Base-by-base conservation (phyloP, 2,888 invertebrate species). In the Rosalia funebris region DNA sequence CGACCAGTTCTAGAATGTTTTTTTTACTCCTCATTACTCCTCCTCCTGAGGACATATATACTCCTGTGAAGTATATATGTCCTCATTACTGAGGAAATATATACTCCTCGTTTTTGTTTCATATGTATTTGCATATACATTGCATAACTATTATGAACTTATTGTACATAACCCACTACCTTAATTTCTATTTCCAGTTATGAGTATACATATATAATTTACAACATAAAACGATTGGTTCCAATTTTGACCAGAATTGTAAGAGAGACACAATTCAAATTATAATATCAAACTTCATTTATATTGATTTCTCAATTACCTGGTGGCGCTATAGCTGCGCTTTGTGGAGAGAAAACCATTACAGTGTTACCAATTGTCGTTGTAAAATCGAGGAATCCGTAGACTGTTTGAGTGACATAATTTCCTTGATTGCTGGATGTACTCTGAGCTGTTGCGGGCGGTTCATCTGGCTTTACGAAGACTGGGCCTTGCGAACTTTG, bases 341-440 rank as follows among this genome's bases (percentile, higher is more conserved):
- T 94, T 73, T 94, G 91, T 0, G 96, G 96, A 0, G 95, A 95
- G 81, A 96, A 96, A 31, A 96, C 91, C 93, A 96, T 96, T 52
- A 96, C 91, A 10, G 96, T 96, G 79, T 95, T 93, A 63, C 94
- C 95, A 74, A 96, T 94, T 1, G 95, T 95, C 0, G 96, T 96
- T 50, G 95, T 94, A 81, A 96, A 96, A 82, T 96, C 95, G 70
- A 95, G 83, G 82, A 96, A 96, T 54, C 96, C 96, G 76, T 95
- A 95, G 46, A 96, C 95, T 0, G 95, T 96, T 82, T 95, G 95
- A 14, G 95, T 96, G 65, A 91, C 84, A 68, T 88, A 84, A 68
- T 84, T 80, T 57, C 71, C 75, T 55, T 75, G 72, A 65, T 72
- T 70, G 10, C 64, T 60, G 17, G 68, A 53, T 34, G 68, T 60